Base-by-base conservation (phyloP, 2,113 vertebrate genomes). In the Corythoichthys intestinalis region DNA sequence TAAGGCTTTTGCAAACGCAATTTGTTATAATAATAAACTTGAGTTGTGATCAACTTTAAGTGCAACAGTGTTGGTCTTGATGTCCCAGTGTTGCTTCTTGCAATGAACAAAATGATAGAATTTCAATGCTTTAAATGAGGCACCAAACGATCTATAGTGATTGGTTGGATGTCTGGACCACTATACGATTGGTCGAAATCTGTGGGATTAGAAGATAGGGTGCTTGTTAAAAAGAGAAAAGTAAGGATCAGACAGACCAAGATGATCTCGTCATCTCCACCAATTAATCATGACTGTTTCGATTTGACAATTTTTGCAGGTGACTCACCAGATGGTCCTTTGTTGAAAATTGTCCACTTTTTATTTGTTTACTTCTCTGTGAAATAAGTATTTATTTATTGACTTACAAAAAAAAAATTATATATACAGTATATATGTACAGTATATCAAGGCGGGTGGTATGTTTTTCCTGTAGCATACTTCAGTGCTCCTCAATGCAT, bases 91-190 rank as follows among this genome's bases (percentile, higher is more conserved):
- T 8, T 56, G 11, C 10, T 54, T 3, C 10, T 54, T 56, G 9
- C 8, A 56, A 10, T 8, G 53, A 56, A 8, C 4, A 5, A 6
- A 14, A 34, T 37, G 10, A 37, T 2, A 2, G 34, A 15, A 34
- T n/a, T 37, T 12, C 34, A 2, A 58, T 37, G 1, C 80, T 92
- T 82, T 80, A 91, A 93, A 92, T 85, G 62, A 73, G 88, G 82
- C 89, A 12, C 67, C 28, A 70, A 88, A 84, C 66, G 1, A 28
- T 67, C 14, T 4, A 1, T 35, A 4, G 0, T 78, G 84, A 91
- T 92, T 92, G 92, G 92, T 39, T 15, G 0, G 17, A 2, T 37
- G 34, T 0, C 6, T 1, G 6, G 0, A 2, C 7, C 47, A 0
- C 2, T 1, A 20, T 44, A 1, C 37, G 71, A 92, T 92, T 91